Evolutionary conservation across 2,797 vertebrate species (phyloP).

Genomic region (Myripristis jacobus): DNA sequence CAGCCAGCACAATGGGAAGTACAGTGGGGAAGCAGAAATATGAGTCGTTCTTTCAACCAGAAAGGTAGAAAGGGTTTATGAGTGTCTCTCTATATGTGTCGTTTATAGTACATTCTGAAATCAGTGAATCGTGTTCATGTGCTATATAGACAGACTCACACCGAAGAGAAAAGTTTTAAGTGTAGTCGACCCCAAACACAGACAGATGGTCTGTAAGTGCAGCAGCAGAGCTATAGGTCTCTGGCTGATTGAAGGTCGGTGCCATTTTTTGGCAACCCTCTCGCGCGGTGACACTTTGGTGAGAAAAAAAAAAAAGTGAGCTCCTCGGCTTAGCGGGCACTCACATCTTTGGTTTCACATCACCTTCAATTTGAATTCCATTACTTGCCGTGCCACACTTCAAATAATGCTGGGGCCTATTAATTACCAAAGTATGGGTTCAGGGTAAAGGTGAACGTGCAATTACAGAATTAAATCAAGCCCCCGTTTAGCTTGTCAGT

Average conservation of each 20-base stretch:
- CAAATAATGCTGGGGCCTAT: constrained; percentile 80
- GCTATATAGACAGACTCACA: neutral
- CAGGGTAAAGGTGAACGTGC: constrained; percentile 81
- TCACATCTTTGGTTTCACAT: constrained; percentile 74
- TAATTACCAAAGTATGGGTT: constrained; percentile 83
- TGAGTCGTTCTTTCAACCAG: neutral
- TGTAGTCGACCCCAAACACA: constrained; percentile 9
- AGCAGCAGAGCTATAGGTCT: constrained; percentile 31
- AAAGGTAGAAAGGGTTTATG: neutral
- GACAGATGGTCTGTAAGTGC: constrained; percentile 24
- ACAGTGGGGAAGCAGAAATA: constrained; percentile 30
- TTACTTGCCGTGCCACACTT: constrained; percentile 78
- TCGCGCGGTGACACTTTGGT: constrained; percentile 36
- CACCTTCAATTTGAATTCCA: constrained; percentile 82
- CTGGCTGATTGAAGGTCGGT: constrained; percentile 37
- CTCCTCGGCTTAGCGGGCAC: constrained; percentile 24
- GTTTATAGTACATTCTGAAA: too few relatives aligned
- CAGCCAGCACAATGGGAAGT: constrained; percentile 22
- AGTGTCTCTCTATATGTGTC: constrained; percentile 6
- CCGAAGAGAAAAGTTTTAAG: constrained; percentile 38
- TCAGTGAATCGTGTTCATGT: neutral
- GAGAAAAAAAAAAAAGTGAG: constrained; percentile 57
- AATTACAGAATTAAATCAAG: constrained; percentile 87
- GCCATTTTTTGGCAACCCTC: constrained; percentile 45
- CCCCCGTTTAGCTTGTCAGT: constrained; percentile 82